Conservation (phyloP, 2,113 vertebrate genomes). For the Gallinago undulata region DNA sequence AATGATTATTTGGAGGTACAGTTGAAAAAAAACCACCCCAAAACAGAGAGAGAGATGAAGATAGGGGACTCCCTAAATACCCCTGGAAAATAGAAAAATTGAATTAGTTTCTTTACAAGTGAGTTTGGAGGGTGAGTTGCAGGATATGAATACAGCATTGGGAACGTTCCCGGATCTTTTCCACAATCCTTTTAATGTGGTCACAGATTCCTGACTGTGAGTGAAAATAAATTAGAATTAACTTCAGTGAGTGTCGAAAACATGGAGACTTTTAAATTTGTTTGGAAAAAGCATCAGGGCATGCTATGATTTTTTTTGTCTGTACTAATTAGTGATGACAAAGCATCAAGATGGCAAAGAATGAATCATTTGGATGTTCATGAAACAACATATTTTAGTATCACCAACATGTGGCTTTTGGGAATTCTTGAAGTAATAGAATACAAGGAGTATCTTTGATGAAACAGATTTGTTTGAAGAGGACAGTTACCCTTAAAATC, state of each 20-base stretch:
- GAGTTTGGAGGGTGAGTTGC: background rate
- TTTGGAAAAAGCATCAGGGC: conserved; percentile 40
- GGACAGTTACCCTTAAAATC: background rate
- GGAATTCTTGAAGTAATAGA: conserved; percentile 8
- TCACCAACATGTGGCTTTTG: conserved; percentile 41
- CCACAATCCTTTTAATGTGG: conserved; percentile 49
- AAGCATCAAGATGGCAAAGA: conserved; percentile 45
- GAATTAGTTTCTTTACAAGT: background rate
- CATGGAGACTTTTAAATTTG: conserved; percentile 31
- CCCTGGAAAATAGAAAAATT: background rate
- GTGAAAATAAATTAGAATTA: conserved; percentile 54
- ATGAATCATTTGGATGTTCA: conserved; percentile 44
- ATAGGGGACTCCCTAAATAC: background rate
- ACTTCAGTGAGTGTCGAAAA: conserved; percentile 53
- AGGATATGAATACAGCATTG: conserved; percentile 46
- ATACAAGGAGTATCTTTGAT: background rate
- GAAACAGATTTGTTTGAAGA: conserved; percentile 18
- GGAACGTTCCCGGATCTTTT: conserved; percentile 32
- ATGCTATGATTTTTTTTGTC: conserved; percentile 27
- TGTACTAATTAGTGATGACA: conserved; percentile 54
- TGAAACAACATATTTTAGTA: conserved; percentile 5
- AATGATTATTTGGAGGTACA: background rate
- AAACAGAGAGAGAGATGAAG: background rate
- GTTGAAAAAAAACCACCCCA: background rate
- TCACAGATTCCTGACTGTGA: conserved; percentile 45